Percentiles rank a stretch among this genome's conserved stretches.
Evolutionary conservation across 2,113 vertebrate genomes (phyloP).

Genomic region (Cinclus mexicanus): DNA sequence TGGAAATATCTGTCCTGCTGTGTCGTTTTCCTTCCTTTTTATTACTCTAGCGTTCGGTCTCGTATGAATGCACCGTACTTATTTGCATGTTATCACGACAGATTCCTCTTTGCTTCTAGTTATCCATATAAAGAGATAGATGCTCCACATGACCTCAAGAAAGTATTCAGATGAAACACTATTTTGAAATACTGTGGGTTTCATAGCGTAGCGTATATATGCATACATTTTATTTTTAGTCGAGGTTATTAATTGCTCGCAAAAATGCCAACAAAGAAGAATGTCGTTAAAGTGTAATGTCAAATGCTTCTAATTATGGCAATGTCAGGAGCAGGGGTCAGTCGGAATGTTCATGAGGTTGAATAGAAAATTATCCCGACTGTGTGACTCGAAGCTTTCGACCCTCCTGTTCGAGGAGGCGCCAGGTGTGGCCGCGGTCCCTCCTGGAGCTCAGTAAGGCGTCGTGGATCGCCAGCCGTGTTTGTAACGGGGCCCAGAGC

Average conservation of each 20-base stretch:
- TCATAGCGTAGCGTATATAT: background rate
- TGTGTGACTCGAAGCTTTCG: background rate
- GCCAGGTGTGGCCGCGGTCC: rapidly evolving
- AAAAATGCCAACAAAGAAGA: slow-evolving; percentile 16
- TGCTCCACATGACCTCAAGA: background rate
- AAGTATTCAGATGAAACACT: slow-evolving; percentile 12
- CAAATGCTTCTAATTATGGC: slow-evolving; percentile 29
- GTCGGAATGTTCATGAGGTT: background rate
- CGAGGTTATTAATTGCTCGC: slow-evolving; percentile 10
- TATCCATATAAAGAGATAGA: slow-evolving; percentile 17
- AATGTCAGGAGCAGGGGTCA: background rate
- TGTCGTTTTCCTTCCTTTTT: slow-evolving; percentile 52
- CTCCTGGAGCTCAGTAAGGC: rapidly evolving
- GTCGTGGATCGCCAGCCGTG: background rate
- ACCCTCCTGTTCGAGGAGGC: background rate
- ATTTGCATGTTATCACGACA: slow-evolving; percentile 42
- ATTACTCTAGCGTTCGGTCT: slow-evolving; percentile 29
- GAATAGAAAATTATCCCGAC: background rate
- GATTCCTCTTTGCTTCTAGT: slow-evolving; percentile 5
- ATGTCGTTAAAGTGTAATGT: background rate
- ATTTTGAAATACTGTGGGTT: background rate
- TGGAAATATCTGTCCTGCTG: slow-evolving; percentile 49
- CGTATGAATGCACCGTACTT: slow-evolving; percentile 37
- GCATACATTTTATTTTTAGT: slow-evolving; percentile 10
- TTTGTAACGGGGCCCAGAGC: background rate